Evolutionary conservation across 2,113 vertebrate genomes (phyloP), one percentile per base, ranked within the genome.

Genomic region (Romanogobio albipinnatus): DNA sequence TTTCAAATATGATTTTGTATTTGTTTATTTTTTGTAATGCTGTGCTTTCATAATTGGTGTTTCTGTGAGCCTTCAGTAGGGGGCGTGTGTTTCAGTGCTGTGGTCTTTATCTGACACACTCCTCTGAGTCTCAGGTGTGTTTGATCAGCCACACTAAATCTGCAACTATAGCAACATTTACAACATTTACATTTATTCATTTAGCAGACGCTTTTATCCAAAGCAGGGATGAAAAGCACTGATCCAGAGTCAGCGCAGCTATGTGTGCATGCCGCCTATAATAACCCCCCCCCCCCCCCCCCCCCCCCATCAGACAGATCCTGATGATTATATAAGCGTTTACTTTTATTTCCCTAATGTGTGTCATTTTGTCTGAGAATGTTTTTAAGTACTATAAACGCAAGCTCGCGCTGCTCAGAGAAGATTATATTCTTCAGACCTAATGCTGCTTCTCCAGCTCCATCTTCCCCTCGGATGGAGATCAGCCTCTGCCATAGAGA

Each of bases 341-440:
- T 43, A 11, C 36, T 43, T 43, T 43, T 43, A 70, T 9, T n/a
- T 43, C 19, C 14, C 36, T 70, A 70, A 70, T 70, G 22, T 22
- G 66, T 70, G 66, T 43, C 22, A 43, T 70, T 70, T 11, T 9
- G 17, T 39, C 51, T 53, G 45, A 82, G 56, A 36, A 51, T 29
- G 71, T 73, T 70, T 70, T 70, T 39, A 68, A 70, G 36, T 22
- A 11, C 33, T 43, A 43, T n/a, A 43, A 70, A 43, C 1, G 19
- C 19, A n/a, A 43, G 66, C 66, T 70, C 66, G 22, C 17, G 66
- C 43, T 36, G 43, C 36, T 11, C 36, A 59, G 29, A 70, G 64
- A 51, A 39, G 43, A 77, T 62, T 74, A 74, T 74, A 74, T 88
- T 58, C 84, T 86, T 82, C 74, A 86, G 56, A 71, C 61, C 79